phyloP scores from a whole-genome alignment of 2,888 invertebrate species.

The Amphipoea oculea region DNA sequence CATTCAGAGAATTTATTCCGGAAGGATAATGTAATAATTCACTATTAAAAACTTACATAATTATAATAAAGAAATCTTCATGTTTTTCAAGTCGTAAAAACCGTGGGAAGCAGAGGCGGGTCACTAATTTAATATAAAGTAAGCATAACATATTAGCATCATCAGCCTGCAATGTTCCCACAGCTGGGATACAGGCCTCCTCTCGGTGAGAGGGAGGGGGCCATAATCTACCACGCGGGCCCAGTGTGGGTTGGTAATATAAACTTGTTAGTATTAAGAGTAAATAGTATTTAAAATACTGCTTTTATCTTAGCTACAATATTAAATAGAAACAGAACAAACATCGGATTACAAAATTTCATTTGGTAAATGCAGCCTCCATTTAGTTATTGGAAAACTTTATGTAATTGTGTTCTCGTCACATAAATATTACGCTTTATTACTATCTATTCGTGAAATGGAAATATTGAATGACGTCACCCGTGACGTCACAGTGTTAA shows the following conservation, averaged over 20 bases:
- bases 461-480: slow-evolving; percentile 55
- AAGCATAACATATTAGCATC: background rate
- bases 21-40: background rate
- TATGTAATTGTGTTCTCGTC: slow-evolving; percentile 53
- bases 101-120: background rate
- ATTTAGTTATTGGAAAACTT: slow-evolving; percentile 74
- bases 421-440: slow-evolving; percentile 66
- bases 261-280: background rate
- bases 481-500: slow-evolving; percentile 47
- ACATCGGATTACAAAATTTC: slow-evolving; percentile 63
- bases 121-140: background rate
- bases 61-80: background rate
- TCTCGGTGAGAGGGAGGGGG: background rate
- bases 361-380: slow-evolving; percentile 72
- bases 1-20: background rate
- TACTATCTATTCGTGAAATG: slow-evolving; percentile 56
- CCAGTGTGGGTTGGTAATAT: background rate
- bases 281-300: background rate
- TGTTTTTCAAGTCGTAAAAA: background rate
- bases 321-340: slow-evolving; percentile 52
- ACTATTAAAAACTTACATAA: background rate
- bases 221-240: background rate
- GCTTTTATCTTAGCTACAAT: slow-evolving; percentile 5
- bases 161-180: background rate
- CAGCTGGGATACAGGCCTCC: background rate